A percentile compares a stretch with the other conserved stretches of the same genome.
Conservation (phyloP, 2,113 vertebrate genomes). For the Nymphicus hollandicus region DNA sequence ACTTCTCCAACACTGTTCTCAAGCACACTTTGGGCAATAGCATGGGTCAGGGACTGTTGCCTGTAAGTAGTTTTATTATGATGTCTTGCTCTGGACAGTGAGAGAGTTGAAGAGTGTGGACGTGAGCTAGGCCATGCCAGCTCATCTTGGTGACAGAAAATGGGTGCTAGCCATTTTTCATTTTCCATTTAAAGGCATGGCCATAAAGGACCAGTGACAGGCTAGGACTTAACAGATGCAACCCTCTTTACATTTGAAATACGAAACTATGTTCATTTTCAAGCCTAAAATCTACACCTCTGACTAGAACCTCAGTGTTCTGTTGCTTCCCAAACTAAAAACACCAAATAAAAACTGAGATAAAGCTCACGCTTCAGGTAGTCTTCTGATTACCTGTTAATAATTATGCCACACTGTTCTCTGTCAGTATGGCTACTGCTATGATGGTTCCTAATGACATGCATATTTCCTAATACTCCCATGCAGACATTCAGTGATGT, state of each 20-base stretch:
- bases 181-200: background rate
- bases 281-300: background rate
- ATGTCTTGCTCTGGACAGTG: background rate
- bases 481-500: background rate
- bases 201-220: background rate
- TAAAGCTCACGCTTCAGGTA: fast-evolving
- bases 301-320: background rate
- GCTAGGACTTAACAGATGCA: background rate
- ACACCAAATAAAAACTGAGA: background rate
- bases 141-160: background rate
- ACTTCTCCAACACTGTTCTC: background rate
- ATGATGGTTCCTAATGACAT: background rate
- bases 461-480: background rate
- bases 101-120: background rate
- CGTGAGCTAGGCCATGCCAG: background rate
- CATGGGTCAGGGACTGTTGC: background rate
- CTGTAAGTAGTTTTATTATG: background rate
- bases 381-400: background rate
- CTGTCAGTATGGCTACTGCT: background rate
- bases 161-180: fast-evolving
- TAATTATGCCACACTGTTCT: background rate
- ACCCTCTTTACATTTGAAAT: background rate
- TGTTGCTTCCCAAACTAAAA: background rate
- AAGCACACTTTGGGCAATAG: background rate
- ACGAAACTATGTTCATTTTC: background rate